phyloP scores from a whole-genome alignment of 2,797 vertebrate species.

The Chanos chanos region DNA sequence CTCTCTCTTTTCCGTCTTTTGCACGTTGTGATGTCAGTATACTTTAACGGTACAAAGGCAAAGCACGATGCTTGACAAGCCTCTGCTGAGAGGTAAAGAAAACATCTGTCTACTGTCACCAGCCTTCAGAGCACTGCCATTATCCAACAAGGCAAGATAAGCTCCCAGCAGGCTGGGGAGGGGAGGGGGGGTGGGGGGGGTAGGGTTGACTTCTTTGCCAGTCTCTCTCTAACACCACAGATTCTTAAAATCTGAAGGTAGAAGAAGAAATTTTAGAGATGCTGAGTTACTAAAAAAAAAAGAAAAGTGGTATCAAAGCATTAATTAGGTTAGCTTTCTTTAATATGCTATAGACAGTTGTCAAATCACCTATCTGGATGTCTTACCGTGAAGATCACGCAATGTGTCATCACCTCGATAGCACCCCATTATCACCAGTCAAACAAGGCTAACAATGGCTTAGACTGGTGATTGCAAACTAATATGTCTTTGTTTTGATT shows the following conservation, averaged over 20 bases:
- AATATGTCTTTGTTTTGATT: not conserved
- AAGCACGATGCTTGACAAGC: conserved; percentile 55
- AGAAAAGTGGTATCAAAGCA: too few relatives aligned
- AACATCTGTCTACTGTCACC: conserved; percentile 71
- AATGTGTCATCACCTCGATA: too few relatives aligned
- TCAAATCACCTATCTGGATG: too few relatives aligned
- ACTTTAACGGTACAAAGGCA: conserved; percentile 60
- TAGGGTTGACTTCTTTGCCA: not conserved
- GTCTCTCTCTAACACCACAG: not conserved
- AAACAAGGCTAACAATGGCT: too few relatives aligned
- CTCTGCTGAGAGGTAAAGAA: conserved; percentile 63
- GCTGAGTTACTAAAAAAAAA: too few relatives aligned
- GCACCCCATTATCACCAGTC: too few relatives aligned
- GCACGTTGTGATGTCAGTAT: conserved; percentile 49
- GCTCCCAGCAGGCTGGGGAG: not conserved
- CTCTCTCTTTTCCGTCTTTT: conserved; percentile 26
- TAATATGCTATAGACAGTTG: too few relatives aligned
- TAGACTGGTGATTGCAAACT: conserved; percentile 1
- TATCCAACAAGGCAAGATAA: conserved; percentile 43
- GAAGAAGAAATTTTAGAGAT: too few relatives aligned
- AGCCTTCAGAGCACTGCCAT: conserved; percentile 55
- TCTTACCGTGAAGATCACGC: too few relatives aligned
- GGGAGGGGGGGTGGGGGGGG: too few relatives aligned
- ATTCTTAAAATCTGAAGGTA: not conserved
- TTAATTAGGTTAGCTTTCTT: too few relatives aligned